These are phyloP conservation scores for Chrysopilus asiliformis DNA, from an alignment of 2,888 invertebrate genomes.

Conservation along the genomic window DNA sequence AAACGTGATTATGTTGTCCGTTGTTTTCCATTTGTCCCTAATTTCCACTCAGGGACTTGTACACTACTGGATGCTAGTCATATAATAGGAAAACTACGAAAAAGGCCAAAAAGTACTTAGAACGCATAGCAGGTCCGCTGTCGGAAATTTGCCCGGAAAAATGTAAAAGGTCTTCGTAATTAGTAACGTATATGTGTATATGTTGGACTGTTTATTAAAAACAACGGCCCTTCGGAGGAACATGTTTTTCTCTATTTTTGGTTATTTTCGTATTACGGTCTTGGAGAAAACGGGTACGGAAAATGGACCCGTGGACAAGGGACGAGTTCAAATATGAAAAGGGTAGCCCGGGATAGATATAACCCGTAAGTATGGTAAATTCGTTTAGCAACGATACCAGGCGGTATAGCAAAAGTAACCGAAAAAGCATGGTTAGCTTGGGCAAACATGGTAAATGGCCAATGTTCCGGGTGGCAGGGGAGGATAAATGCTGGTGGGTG, in stretches of 20 bases:
- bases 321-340: slow-evolving; percentile 1
- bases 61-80: too few relatives aligned
- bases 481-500: too few relatives aligned
- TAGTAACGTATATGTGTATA: not conserved
- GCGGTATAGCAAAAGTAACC: too few relatives aligned
- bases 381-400: too few relatives aligned
- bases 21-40: slow-evolving; percentile 7
- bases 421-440: too few relatives aligned
- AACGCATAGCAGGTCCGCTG: slow-evolving; percentile 7
- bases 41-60: slow-evolving; percentile 9
- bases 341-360: too few relatives aligned
- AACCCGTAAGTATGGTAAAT: too few relatives aligned
- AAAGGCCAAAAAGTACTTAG: not conserved
- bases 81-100: too few relatives aligned
- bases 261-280: slow-evolving; percentile 13
- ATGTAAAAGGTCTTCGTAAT: slow-evolving; percentile 7
- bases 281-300: slow-evolving; percentile 6
- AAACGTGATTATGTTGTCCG: slow-evolving; percentile 8
- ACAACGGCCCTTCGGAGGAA: slow-evolving; percentile 12
- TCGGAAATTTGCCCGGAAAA: slow-evolving; percentile 4
- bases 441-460: too few relatives aligned
- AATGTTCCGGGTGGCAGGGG: too few relatives aligned
- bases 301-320: slow-evolving; percentile 8
- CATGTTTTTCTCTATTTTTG: slow-evolving; percentile 12
- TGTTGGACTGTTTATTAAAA: slow-evolving; percentile 13